Base-by-base conservation (phyloP, 2,113 vertebrate genomes). In the Carassius gibelio region DNA sequence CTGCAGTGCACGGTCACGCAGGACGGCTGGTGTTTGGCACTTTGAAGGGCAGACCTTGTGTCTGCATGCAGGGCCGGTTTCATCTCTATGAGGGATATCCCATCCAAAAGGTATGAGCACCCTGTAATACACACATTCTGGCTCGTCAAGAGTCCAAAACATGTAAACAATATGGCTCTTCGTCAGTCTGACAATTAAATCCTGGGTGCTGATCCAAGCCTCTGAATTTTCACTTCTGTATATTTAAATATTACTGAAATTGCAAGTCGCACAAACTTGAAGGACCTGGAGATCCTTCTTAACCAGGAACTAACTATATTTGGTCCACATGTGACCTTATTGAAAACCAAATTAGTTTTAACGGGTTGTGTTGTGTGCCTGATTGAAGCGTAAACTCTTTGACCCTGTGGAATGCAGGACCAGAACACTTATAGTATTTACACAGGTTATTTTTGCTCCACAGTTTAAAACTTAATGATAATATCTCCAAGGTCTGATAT, bases 1-100 rank as follows among this genome's bases (percentile, higher is more conserved):
- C 10, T 64, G 8, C 91, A 99, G 97, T 98, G 84, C 92, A 94
- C 23, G 98, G 98, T 55, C 98, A 99, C 0, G 93, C 89, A 0
- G 97, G 97, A 1, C 93, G 93, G 0, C 55, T 99, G 89, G 96
- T 97, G 90, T 98, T 99, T 71, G 98, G 98, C 30, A 93, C 94
- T 45, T 84, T 99, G 88, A 96, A 92, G 0, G 96, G 94, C 5
- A 93, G 89, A 83, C 86, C 93, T 0, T 98, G 96, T 0, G 96
- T 98, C 19, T 96, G 97, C 89, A 99, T 99, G 98, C 96, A 98
- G 89, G 98, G 97, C 0, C 95, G 98, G 5, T 99, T 97, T 92
- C 97, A 99, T 88, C 82, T 90, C 26, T 99, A 99, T 0, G 97
- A 99, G 88, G 97, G 97, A 3, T 95, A 97, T 88, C 78, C 96